phyloP scores from a whole-genome alignment of 2,113 vertebrate genomes.

The Paradoxurus hermaphroditus region DNA sequence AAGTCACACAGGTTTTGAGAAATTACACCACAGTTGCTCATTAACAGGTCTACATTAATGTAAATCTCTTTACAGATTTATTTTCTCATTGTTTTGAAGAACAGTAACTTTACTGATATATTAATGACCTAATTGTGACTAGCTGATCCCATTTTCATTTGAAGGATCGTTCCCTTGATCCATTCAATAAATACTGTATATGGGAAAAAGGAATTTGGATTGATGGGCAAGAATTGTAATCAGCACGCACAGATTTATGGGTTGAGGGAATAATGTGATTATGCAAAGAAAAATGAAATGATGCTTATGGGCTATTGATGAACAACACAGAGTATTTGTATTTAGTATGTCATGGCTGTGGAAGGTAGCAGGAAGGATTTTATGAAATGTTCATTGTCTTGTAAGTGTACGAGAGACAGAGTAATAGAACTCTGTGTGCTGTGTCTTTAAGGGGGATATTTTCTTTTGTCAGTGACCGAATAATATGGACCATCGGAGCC shows the following conservation, averaged over 20 bases:
- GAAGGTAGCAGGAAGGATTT: conserved; percentile 53
- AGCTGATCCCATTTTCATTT: conserved; percentile 80
- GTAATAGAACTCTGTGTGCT: background rate
- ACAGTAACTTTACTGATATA: conserved; percentile 86
- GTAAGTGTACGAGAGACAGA: background rate
- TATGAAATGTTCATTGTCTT: conserved; percentile 35
- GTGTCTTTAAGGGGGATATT: background rate
- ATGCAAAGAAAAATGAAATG: conserved; percentile 80
- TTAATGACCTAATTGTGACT: conserved; percentile 85
- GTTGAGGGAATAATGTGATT: conserved; percentile 78
- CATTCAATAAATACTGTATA: conserved; percentile 84
- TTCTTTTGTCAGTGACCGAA: background rate
- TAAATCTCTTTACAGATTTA: conserved; percentile 77
- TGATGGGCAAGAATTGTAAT: conserved; percentile 75
- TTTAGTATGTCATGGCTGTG: conserved; percentile 62
- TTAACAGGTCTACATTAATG: conserved; percentile 65
- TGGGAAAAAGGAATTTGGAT: conserved; percentile 62
- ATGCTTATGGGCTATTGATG: conserved; percentile 76
- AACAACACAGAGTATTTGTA: conserved; percentile 75
- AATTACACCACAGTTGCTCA: conserved; percentile 72
- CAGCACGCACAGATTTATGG: conserved; percentile 79
- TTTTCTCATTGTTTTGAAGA: conserved; percentile 77
- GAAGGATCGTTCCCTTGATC: conserved; percentile 84
- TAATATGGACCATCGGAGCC: background rate
- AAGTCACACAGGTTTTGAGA: conserved; percentile 66